Base-by-base conservation (phyloP, 2,888 invertebrate species). In the Eilema sororculum region DNA sequence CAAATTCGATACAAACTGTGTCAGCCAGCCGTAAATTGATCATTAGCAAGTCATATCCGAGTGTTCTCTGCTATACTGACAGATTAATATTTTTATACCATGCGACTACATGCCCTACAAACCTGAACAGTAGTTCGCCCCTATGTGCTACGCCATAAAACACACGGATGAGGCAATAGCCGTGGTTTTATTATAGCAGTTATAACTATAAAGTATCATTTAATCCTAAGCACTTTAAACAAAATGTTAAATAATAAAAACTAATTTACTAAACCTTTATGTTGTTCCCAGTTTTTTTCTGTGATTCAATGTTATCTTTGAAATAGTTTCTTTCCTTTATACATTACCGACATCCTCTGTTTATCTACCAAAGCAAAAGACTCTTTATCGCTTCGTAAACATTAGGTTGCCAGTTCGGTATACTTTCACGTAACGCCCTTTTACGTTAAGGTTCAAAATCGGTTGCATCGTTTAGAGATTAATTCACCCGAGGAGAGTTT, bases 321-420 rank as follows among this genome's bases (percentile, higher is more conserved):
- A 79, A 82, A 84, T 78, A 78, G 72, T 79, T 82, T 87, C 73
- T 46, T 69, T 68, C 84, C 88, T 89, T 88, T 90, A 86, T 86
- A 78, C 81, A 79, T 82, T 80, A 84, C 89, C 91, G 90, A 87
- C 88, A 83, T 79, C 78, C 78, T 82, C 74, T 74, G 62, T 65
- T 57, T 20, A 67, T 75, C 62, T 76, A 77, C 78, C 84, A 80
- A 82, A 73, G 77, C 78, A 88, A 78, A 86, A 80, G 78, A 73
- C 69, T 77, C 86, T 87, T 84, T 88, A 86, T 87, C 73, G 79
- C 73, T 80, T 76, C 74, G 84, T 77, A 75, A 78, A 86, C 79
- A 83, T 84, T 86, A 78, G 73, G 72, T 76, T 78, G 70, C 30
- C 33, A 37, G 56, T 69, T 65, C 72, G 52, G 56, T 74, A 76